A percentile compares a stretch with the other conserved stretches of the same genome.
These are phyloP conservation scores for Ophion slaviceki DNA, from an alignment of 2,888 invertebrate genomes.

Conservation along the genomic window DNA sequence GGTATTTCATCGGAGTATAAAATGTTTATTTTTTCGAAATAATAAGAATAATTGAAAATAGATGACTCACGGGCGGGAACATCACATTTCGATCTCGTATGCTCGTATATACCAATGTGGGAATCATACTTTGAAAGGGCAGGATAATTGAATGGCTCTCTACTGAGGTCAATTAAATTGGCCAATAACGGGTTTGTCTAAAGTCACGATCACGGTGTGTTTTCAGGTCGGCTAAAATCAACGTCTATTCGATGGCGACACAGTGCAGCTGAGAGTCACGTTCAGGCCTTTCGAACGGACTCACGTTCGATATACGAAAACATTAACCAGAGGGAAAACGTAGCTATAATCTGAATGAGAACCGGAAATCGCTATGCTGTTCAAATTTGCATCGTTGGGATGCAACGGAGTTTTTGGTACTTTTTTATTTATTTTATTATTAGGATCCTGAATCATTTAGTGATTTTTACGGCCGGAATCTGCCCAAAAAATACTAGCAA, in stretches of 20 bases:
- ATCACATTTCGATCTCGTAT: not conserved
- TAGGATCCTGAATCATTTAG: not conserved
- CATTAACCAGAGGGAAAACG: slow-evolving; percentile 56
- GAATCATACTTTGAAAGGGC: not conserved
- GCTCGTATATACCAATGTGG: not conserved
- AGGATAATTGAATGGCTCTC: not conserved
- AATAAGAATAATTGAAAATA: not conserved
- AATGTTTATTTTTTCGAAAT: not conserved
- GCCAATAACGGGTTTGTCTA: not conserved
- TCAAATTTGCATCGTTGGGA: not conserved
- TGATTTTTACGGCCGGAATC: not conserved
- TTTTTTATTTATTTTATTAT: not conserved
- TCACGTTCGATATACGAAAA: slow-evolving; percentile 72
- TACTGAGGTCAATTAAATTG: not conserved
- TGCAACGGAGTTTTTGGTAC: not conserved
- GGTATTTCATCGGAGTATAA: not conserved
- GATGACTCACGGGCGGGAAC: not conserved
- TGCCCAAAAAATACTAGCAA: not conserved
- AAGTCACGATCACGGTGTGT: slow-evolving; percentile 23
- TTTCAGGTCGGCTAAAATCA: slow-evolving; percentile 74
- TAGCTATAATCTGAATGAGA: slow-evolving; percentile 60
- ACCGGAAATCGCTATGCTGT: not conserved
- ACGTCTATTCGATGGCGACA: slow-evolving; percentile 77
- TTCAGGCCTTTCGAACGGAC: slow-evolving; percentile 70
- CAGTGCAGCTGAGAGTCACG: slow-evolving; percentile 73